Evolutionary conservation across 2,888 invertebrate genomes (phyloP).

Genomic region (Lymantria monacha): DNA sequence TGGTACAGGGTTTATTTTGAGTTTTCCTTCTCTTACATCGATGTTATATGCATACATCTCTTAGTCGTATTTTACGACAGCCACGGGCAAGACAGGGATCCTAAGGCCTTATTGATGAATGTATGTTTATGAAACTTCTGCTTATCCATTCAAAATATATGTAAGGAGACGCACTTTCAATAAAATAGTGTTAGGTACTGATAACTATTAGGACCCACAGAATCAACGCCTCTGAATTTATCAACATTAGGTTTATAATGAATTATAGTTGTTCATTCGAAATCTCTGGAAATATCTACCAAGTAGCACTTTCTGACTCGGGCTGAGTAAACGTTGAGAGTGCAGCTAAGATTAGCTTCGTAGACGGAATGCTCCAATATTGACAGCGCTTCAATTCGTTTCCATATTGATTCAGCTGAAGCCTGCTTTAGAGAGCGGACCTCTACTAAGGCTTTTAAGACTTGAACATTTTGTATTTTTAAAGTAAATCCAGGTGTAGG

Average conservation of each 20-base stretch:
- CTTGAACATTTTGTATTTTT: neutral
- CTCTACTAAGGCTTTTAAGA: conserved; percentile 2
- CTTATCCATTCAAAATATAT: too few relatives aligned
- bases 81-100: too few relatives aligned
- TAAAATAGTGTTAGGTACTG: too few relatives aligned
- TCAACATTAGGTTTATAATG: neutral
- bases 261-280: neutral
- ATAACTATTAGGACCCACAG: too few relatives aligned
- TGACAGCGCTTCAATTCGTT: conserved; percentile 14
- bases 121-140: too few relatives aligned
- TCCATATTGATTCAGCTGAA: conserved; percentile 18
- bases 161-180: too few relatives aligned
- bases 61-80: too few relatives aligned
- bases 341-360: conserved; percentile 24
- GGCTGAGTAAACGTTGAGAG: conserved; percentile 7
- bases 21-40: too few relatives aligned
- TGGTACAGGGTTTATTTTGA: too few relatives aligned
- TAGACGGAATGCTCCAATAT: conserved; percentile 19
- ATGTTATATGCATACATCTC: too few relatives aligned
- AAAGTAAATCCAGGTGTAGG: too few relatives aligned
- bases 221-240: neutral
- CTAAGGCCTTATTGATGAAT: too few relatives aligned
- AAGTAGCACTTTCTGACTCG: conserved; percentile 1
- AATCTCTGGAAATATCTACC: conserved; percentile 4
- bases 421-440: neutral